phyloP scores from a whole-genome alignment of 1,140 invertebrate genomes.

The Lepidotrigona ventralis region DNA sequence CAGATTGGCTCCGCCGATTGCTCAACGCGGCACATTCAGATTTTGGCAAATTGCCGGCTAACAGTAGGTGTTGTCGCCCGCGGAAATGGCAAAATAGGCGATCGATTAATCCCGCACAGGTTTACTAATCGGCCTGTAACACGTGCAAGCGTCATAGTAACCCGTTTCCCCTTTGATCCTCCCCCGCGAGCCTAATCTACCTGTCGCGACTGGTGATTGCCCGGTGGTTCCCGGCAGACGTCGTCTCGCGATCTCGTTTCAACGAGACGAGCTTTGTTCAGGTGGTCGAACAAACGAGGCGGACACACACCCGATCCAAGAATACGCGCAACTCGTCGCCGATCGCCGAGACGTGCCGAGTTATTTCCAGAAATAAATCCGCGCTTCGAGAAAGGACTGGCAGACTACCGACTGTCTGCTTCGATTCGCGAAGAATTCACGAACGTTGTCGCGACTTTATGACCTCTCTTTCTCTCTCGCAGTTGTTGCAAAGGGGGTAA shows the following conservation, averaged over 20 bases:
- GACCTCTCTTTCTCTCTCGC: background rate
- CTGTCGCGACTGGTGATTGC: background rate
- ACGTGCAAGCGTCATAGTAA: slow-evolving; percentile 3
- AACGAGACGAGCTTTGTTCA: background rate
- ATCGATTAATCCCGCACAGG: slow-evolving; percentile 46
- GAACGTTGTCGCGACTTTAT: slow-evolving; percentile 38
- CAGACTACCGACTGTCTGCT: slow-evolving; percentile 35
- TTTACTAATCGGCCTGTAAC: slow-evolving; percentile 51
- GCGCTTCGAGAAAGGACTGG: slow-evolving; percentile 64
- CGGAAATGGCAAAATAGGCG: slow-evolving; percentile 55
- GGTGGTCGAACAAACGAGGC: background rate
- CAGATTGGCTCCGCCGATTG: slow-evolving; percentile 45
- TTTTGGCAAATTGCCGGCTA: slow-evolving; percentile 58
- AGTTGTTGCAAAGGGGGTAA: background rate
- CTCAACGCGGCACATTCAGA: slow-evolving; percentile 44
- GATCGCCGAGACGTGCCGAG: slow-evolving; percentile 53
- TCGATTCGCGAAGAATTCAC: slow-evolving; percentile 45
- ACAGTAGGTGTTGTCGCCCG: slow-evolving; percentile 28
- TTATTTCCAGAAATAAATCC: slow-evolving; percentile 43
- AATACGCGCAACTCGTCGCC: slow-evolving; percentile 53
- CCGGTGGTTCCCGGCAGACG: background rate
- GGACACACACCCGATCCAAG: slow-evolving; percentile 28
- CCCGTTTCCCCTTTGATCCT: slow-evolving; percentile 28
- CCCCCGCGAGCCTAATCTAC: background rate
- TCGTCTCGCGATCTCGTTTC: background rate